A percentile compares a stretch with the other conserved stretches of the same genome.
phyloP scores from a whole-genome alignment of 2,888 invertebrate genomes.

The Kuschelorhynchus macadamiae region DNA sequence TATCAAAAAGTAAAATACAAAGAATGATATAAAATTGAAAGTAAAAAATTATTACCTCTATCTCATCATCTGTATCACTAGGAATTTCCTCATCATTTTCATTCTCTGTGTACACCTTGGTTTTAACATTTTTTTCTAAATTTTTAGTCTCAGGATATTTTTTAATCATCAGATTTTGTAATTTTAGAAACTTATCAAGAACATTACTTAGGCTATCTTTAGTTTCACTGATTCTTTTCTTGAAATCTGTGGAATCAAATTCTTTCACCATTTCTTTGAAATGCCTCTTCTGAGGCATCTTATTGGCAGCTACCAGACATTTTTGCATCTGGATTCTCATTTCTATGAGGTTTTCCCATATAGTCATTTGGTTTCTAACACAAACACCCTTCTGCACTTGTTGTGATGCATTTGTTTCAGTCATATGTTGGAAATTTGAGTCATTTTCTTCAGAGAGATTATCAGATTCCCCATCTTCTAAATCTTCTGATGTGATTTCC shows the following conservation, averaged over 20 bases:
- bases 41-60: constrained; percentile 56
- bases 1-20: constrained; percentile 3
- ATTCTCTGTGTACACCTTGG: constrained; percentile 54
- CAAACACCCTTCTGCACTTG: constrained; percentile 78
- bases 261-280: constrained; percentile 68
- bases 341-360: constrained; percentile 91
- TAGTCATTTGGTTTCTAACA: constrained; percentile 78
- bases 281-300: constrained; percentile 78
- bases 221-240: constrained; percentile 70
- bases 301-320: constrained; percentile 81
- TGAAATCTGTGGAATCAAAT: constrained; percentile 68
- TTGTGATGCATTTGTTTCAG: constrained; percentile 71
- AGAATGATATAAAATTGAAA: not conserved
- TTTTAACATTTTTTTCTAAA: constrained; percentile 58
- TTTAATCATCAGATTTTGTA: constrained; percentile 75
- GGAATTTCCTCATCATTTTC: constrained; percentile 77
- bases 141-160: constrained; percentile 80
- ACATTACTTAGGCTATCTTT: constrained; percentile 73
- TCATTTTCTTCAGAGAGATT: constrained; percentile 54
- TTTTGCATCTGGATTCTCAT: constrained; percentile 91
- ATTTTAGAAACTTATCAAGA: constrained; percentile 75
- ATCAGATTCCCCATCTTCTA: constrained; percentile 53
- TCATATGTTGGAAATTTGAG: constrained; percentile 72
- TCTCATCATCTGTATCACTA: constrained; percentile 72
- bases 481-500: constrained; percentile 59